Evolutionary conservation across 2,888 invertebrate species (phyloP), one percentile per base, ranked within the genome.

Genomic region (Yponomeuta sedellus): DNA sequence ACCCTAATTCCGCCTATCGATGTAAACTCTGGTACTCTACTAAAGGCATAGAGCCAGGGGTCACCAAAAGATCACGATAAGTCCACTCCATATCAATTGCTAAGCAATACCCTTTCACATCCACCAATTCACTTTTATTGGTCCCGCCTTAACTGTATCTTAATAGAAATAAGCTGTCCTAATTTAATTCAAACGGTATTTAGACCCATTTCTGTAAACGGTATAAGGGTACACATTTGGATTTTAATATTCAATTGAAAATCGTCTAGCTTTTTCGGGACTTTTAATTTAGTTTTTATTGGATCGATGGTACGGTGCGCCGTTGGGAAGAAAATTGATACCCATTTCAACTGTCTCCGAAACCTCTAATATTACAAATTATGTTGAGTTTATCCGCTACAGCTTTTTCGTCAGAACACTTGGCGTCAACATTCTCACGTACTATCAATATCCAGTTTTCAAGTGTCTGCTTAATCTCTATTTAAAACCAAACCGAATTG

Each of bases 101-200:
- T 25, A 52, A 52, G 44, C 44, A 25, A 64, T 64, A 87, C 88
- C 88, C 88, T 88, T 88, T 85, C 77, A 66, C 52, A 81, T 80
- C 78, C 73, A 75, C 75, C 72, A 66, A 68, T 68, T 72, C 75
- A 75, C 75, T 71, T 76, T 78, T 78, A 80, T 79, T 78, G 75
- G 75, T 75, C 75, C 71, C 76, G 73, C 73, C 75, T 76, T 72
- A 76, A 77, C 68, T 71, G 71, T 70, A 74, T 75, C 76, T 75
- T 74, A 79, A 85, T 82, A 82, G 83, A 85, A 83, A 83, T 81
- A 81, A 81, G 78, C 79, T 79, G 77, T 80, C 86, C 83, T 87
- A 88, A 88, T 89, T 88, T 83, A 87, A 88, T 86, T 76, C 73
- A 78, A 83, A 84, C 81, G 82, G 81, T 79, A 83, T 84, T 82